Evolutionary conservation across 2,888 invertebrate genomes (phyloP).

Genomic region (Drosophila borborema): DNA sequence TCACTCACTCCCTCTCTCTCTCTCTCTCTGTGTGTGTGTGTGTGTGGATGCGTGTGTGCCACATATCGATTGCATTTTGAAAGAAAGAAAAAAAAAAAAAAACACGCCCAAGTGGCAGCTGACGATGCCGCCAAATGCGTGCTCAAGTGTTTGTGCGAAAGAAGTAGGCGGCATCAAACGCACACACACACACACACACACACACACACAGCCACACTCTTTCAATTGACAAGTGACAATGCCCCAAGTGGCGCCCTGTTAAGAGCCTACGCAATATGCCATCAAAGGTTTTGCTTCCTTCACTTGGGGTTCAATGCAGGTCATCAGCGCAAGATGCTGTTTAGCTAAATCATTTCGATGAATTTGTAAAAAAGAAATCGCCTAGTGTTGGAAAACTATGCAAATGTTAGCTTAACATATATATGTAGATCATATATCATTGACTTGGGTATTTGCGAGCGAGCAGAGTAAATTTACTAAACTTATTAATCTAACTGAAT

Average conservation of each 20-base stretch:
- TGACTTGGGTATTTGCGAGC: no score
- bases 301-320: constrained; percentile 51
- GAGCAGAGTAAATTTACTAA: no score
- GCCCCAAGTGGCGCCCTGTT: constrained; percentile 57
- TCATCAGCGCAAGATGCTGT: constrained; percentile 24
- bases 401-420: no score
- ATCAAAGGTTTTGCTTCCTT: constrained; percentile 41
- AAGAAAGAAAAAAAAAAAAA: constrained; percentile 21
- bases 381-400: background rate
- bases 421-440: no score
- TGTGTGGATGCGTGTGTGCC: constrained; percentile 64
- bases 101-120: constrained; percentile 77
- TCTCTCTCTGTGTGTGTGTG: constrained; percentile 19
- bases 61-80: constrained; percentile 76
- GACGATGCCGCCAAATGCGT: constrained; percentile 83
- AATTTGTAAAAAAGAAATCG: background rate
- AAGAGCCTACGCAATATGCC: constrained; percentile 58
- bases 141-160: constrained; percentile 80
- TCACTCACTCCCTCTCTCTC: constrained; percentile 1
- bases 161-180: constrained; percentile 47
- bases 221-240: constrained; percentile 51
- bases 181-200: constrained; percentile 37
- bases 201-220: constrained; percentile 5
- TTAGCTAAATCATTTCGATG: background rate
- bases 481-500: no score